Conservation (phyloP, 2,888 invertebrate species). For the Fragum fragum region DNA sequence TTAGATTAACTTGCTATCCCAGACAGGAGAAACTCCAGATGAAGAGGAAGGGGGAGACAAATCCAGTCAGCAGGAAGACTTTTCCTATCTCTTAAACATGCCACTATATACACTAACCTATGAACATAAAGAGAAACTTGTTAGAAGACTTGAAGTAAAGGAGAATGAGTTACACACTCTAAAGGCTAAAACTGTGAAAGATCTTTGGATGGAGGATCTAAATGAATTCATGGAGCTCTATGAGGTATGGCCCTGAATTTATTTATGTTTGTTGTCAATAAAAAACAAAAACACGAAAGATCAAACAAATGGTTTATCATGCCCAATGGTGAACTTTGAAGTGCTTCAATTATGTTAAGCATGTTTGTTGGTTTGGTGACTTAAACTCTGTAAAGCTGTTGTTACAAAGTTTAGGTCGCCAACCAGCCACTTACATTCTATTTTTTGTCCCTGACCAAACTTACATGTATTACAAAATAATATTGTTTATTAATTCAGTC, state of each 20-base stretch:
- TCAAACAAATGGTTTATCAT: too few relatives aligned
- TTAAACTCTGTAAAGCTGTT: too few relatives aligned
- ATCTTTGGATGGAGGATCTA: slow-evolving; percentile 7
- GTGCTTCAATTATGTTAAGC: too few relatives aligned
- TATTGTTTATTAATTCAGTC: too few relatives aligned
- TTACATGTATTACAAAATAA: too few relatives aligned
- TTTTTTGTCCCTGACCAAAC: too few relatives aligned
- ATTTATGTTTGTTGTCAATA: too few relatives aligned
- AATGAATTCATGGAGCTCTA: not conserved
- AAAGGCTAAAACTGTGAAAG: slow-evolving; percentile 5
- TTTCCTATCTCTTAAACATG: slow-evolving; percentile 8
- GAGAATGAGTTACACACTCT: not conserved
- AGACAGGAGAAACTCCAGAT: not conserved
- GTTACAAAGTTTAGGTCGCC: too few relatives aligned
- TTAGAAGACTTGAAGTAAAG: not conserved
- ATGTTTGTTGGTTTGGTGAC: too few relatives aligned
- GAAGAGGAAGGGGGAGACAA: not conserved
- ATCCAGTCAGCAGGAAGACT: not conserved
- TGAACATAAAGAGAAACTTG: slow-evolving; percentile 3
- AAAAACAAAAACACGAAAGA: too few relatives aligned
- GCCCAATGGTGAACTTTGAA: too few relatives aligned
- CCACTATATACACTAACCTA: not conserved
- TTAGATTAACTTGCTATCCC: not conserved
- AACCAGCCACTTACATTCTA: too few relatives aligned
- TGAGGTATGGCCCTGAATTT: not conserved